These are phyloP conservation scores for Malacoraja senta DNA, from an alignment of 2,797 vertebrate species.

Conservation along the genomic window DNA sequence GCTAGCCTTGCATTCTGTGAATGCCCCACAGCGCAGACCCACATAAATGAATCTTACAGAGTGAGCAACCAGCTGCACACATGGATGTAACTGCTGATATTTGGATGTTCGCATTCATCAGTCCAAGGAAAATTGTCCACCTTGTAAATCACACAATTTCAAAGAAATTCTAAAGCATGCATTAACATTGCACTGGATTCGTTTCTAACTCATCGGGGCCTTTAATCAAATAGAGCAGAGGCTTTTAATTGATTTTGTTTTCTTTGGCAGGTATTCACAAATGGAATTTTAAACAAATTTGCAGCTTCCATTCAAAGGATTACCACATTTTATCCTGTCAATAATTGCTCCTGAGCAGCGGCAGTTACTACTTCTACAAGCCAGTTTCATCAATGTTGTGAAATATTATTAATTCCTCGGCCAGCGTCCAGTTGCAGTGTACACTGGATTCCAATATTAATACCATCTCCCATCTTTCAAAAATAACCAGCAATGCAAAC, in stretches of 20 bases:
- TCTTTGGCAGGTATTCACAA: neutral
- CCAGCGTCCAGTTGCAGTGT: too few relatives aligned
- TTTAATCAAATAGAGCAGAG: neutral
- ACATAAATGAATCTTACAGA: too few relatives aligned
- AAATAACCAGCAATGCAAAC: neutral
- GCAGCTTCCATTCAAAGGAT: neutral
- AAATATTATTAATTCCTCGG: neutral
- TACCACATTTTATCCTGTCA: neutral
- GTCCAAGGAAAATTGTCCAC: too few relatives aligned
- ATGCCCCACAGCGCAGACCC: too few relatives aligned
- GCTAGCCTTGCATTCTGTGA: too few relatives aligned
- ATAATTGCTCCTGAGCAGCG: neutral
- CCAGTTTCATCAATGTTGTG: neutral
- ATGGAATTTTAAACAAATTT: neutral
- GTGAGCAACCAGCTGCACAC: too few relatives aligned
- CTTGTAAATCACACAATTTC: too few relatives aligned
- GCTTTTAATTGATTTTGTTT: neutral
- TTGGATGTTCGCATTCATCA: too few relatives aligned
- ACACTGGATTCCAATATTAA: neutral
- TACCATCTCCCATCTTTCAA: neutral
- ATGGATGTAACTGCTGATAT: too few relatives aligned
- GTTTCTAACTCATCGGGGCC: too few relatives aligned
- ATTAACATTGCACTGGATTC: too few relatives aligned
- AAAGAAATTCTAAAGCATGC: neutral
- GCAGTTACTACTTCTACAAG: neutral